phyloP scores from a whole-genome alignment of 2,113 vertebrate genomes.

The Bagarius yarrelli region DNA sequence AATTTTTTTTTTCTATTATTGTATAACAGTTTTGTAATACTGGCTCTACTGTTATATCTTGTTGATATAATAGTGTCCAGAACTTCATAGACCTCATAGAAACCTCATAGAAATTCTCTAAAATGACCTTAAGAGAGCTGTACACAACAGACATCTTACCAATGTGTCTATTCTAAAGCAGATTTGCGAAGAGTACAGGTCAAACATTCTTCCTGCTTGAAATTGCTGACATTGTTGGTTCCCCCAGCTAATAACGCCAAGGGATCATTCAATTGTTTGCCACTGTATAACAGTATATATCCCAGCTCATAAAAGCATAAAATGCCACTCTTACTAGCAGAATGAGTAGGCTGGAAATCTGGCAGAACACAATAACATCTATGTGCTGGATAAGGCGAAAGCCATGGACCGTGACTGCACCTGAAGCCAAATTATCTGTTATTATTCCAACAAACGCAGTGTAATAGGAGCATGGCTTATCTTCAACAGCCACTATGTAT shows the following conservation, averaged over 20 bases:
- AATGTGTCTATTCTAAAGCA: no score
- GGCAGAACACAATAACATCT: slow-evolving; percentile 22
- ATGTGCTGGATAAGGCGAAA: slow-evolving; percentile 18
- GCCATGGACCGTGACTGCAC: slow-evolving; percentile 30
- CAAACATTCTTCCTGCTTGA: no score
- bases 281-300: background rate
- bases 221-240: no score
- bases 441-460: slow-evolving; percentile 45
- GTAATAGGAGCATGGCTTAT: background rate
- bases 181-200: no score
- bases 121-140: no score
- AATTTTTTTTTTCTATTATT: no score
- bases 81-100: no score
- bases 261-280: background rate
- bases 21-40: no score
- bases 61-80: no score
- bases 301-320: slow-evolving; percentile 32
- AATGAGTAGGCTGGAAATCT: slow-evolving; percentile 34
- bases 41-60: no score
- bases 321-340: slow-evolving; percentile 21
- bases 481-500: background rate
- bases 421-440: slow-evolving; percentile 49
- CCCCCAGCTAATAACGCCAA: background rate
- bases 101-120: no score
- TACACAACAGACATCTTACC: no score